phyloP scores from a whole-genome alignment of 1,140 invertebrate genomes.

The Anadara kagoshimensis region DNA sequence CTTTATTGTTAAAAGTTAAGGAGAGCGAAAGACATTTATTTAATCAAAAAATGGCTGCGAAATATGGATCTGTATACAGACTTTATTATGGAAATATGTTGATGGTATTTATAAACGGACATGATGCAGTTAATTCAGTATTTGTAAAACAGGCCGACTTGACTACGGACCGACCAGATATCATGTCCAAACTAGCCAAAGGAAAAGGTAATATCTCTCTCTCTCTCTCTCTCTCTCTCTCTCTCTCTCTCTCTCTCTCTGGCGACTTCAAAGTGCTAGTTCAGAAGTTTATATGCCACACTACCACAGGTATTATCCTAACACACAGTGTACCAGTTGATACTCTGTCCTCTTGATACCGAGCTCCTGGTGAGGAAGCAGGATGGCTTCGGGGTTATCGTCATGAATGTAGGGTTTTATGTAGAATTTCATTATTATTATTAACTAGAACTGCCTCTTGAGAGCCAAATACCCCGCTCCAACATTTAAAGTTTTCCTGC shows the following conservation, averaged over 20 bases:
- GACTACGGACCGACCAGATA: conserved; percentile 46
- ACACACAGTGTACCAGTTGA: too few relatives aligned
- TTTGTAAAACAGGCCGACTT: conserved; percentile 45
- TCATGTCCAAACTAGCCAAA: conserved; percentile 44
- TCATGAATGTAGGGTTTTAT: too few relatives aligned
- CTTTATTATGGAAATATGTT: conserved; percentile 44
- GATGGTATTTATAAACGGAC: conserved; percentile 49
- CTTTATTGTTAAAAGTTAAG: conserved; percentile 43
- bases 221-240: neutral
- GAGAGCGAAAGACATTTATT: conserved; percentile 33
- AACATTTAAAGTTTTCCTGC: too few relatives aligned
- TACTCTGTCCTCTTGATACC: too few relatives aligned
- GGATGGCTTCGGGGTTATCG: too few relatives aligned
- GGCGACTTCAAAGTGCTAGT: too few relatives aligned
- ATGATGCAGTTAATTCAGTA: conserved; percentile 47
- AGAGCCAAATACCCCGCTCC: too few relatives aligned
- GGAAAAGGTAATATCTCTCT: conserved; percentile 39
- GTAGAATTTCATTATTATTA: too few relatives aligned
- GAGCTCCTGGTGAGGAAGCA: too few relatives aligned
- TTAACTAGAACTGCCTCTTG: too few relatives aligned
- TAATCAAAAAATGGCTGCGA: conserved; percentile 30
- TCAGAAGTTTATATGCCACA: too few relatives aligned
- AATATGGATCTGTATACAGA: conserved; percentile 45
- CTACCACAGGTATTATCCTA: too few relatives aligned
- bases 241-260: neutral